A percentile compares a stretch with the other conserved stretches of the same genome.
These are phyloP conservation scores for Lycaon pictus DNA, from an alignment of 2,113 vertebrate genomes.

Conservation along the genomic window DNA sequence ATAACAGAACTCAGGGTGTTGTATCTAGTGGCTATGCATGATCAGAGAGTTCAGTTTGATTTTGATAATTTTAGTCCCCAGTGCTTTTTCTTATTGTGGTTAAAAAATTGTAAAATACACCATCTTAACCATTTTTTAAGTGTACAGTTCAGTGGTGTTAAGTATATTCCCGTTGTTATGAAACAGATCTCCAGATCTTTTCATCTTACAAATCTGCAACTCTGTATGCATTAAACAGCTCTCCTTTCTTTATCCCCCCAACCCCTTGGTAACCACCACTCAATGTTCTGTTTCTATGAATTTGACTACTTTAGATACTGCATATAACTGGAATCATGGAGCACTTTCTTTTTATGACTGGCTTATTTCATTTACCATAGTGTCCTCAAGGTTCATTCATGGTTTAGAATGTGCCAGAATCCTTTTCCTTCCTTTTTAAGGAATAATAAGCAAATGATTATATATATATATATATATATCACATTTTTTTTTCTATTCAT, in stretches of 20 bases:
- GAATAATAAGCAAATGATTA: background rate
- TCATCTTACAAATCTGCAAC: background rate
- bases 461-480: too few relatives aligned
- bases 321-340: background rate
- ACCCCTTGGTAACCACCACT: background rate
- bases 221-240: background rate
- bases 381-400: background rate
- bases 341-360: background rate
- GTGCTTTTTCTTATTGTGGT: background rate
- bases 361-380: constrained; percentile 16
- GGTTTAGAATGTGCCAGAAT: background rate
- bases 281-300: background rate
- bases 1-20: background rate
- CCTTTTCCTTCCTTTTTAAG: constrained; percentile 16
- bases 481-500: background rate
- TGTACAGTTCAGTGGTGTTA: background rate
- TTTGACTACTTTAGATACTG: background rate
- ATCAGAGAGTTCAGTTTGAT: background rate
- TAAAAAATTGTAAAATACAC: background rate
- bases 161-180: background rate
- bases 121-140: constrained; percentile 11
- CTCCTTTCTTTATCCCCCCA: background rate
- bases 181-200: constrained; percentile 1
- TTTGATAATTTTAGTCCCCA: background rate
- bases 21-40: background rate